Evolutionary conservation across 2,113 vertebrate species (phyloP).

Genomic region (Panthera tigris): DNA sequence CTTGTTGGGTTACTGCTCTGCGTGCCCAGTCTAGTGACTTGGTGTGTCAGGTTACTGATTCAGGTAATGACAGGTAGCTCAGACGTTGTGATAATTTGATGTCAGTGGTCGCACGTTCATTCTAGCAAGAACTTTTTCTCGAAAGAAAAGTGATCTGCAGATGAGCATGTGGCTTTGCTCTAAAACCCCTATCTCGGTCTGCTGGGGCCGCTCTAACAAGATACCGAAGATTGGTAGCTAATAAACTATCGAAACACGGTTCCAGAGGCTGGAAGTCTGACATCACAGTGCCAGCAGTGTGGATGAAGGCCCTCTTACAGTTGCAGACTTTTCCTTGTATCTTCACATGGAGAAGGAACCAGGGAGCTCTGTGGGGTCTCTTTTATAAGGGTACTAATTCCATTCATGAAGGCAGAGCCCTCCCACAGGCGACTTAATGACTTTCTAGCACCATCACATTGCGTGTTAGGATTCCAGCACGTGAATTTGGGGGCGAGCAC

Average conservation of each 20-base stretch:
- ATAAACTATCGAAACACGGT: too few species aligned
- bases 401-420: not conserved
- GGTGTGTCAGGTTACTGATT: not conserved
- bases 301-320: not conserved
- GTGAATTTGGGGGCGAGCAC: not conserved
- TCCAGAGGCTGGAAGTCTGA: not conserved
- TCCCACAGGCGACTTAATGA: not conserved
- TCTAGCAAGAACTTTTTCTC: not conserved
- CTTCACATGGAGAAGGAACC: not conserved
- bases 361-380: not conserved
- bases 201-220: not conserved
- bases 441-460: not conserved
- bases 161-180: not conserved
- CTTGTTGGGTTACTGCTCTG: not conserved
- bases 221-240: not conserved
- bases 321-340: not conserved
- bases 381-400: not conserved
- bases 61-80: not conserved
- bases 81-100: not conserved
- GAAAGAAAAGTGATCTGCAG: not conserved
- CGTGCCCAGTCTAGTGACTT: not conserved
- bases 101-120: not conserved
- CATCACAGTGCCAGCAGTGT: too few species aligned
- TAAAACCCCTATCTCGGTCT: not conserved
- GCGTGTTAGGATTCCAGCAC: not conserved